These are phyloP conservation scores for Garra rufa DNA, from an alignment of 2,113 vertebrate species.

Conservation along the genomic window DNA sequence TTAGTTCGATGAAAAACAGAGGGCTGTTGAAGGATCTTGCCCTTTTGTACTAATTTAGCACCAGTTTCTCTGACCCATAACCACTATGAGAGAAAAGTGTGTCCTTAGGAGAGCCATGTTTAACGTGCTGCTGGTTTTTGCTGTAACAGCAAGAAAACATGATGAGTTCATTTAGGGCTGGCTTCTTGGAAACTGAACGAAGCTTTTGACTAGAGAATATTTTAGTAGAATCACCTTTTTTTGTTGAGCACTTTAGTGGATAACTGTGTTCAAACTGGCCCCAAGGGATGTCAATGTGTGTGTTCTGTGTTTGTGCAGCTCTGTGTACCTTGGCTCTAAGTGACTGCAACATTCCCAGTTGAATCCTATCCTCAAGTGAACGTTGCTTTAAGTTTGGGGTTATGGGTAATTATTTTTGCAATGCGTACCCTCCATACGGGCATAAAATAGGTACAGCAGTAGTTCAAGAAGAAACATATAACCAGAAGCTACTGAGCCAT, in stretches of 20 bases:
- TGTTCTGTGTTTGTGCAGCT: not conserved
- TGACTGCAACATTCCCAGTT: not conserved
- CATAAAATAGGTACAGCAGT: not conserved
- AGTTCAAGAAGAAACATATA: not conserved
- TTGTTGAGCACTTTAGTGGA: not conserved
- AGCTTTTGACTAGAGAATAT: not conserved
- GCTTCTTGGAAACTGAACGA: not conserved
- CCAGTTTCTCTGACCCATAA: conserved; percentile 10
- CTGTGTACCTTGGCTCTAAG: not conserved
- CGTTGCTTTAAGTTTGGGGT: conserved; percentile 1
- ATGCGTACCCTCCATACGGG: not conserved
- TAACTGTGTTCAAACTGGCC: not conserved
- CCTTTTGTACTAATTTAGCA: conserved; percentile 28
- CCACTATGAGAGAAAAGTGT: not conserved
- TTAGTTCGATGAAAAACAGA: not conserved
- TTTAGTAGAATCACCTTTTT: not conserved
- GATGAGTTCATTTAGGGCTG: conserved; percentile 12
- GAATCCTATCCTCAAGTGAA: conserved; percentile 19
- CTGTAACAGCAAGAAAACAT: not conserved
- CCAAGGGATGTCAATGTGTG: not conserved
- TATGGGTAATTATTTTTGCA: conserved; percentile 20
- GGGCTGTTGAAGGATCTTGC: conserved; percentile 19
- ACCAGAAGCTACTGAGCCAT: conserved; percentile 6
- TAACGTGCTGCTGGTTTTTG: conserved; percentile 6
- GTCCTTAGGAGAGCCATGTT: conserved; percentile 7